Evolutionary conservation across 2,797 vertebrate genomes (phyloP).

Genomic region (Lepilemur septentrionalis): DNA sequence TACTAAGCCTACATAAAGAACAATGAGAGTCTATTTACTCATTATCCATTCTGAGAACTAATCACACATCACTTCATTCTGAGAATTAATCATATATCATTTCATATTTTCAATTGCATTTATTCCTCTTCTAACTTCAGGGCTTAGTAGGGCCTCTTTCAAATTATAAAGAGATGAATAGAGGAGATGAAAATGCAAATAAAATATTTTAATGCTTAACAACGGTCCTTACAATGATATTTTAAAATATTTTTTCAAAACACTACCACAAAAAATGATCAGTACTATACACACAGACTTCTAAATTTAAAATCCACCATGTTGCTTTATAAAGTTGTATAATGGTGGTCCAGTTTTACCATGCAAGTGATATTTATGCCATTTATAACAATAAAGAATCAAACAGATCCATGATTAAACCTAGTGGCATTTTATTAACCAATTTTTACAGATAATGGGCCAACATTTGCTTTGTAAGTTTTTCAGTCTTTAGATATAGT

Average conservation of each 20-base stretch:
- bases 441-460: background rate
- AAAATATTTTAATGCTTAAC: background rate
- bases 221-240: background rate
- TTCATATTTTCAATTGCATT: background rate
- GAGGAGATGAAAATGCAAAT: background rate
- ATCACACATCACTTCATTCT: background rate
- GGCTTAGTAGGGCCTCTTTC: background rate
- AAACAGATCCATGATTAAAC: background rate
- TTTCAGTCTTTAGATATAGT: background rate
- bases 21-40: background rate
- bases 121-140: slow-evolving; percentile 2
- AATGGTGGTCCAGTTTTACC: background rate
- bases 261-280: background rate
- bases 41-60: background rate
- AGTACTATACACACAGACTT: background rate
- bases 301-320: slow-evolving; percentile 11
- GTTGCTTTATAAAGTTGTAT: background rate
- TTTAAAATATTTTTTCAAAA: background rate
- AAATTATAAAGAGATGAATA: background rate
- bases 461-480: background rate
- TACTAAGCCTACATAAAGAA: background rate
- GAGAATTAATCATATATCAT: background rate
- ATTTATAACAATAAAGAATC: background rate
- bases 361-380: background rate
- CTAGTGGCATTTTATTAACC: slow-evolving; percentile 16